Conservation (phyloP, 2,113 vertebrate species). For the Bufo bufo region DNA sequence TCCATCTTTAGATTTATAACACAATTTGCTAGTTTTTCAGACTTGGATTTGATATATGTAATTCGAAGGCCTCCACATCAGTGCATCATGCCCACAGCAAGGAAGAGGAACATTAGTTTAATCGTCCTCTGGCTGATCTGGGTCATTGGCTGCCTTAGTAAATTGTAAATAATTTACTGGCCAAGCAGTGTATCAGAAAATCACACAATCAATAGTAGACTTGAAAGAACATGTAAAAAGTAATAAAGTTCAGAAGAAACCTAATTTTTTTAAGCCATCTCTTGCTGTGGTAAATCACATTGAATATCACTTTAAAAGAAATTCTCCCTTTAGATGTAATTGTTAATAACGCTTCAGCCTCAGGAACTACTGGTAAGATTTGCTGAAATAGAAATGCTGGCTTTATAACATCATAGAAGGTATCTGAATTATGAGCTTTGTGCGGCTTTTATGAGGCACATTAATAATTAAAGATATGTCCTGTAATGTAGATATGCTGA, state of each 20-base stretch:
- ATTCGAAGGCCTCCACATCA: conserved; percentile 19
- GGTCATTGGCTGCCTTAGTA: conserved; percentile 47
- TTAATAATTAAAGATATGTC: not conserved
- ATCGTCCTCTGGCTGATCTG: conserved; percentile 53
- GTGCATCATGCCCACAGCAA: conserved; percentile 34
- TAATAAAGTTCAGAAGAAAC: not conserved
- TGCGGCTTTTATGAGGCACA: not conserved
- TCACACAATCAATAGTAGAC: conserved; percentile 47
- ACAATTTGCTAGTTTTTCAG: conserved; percentile 10
- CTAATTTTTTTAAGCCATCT: not conserved
- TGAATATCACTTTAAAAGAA: not conserved
- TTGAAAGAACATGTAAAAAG: conserved; percentile 51
- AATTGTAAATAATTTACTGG: conserved; percentile 53
- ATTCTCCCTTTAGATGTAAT: conserved; percentile 25
- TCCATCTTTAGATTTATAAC: not conserved
- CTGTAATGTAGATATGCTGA: not conserved
- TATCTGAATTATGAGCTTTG: not conserved
- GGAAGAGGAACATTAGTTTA: conserved; percentile 32
- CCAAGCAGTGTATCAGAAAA: conserved; percentile 51
- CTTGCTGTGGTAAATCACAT: conserved; percentile 37
- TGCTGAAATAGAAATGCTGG: not conserved
- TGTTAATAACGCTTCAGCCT: not conserved
- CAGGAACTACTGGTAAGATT: not conserved
- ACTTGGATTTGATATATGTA: conserved; percentile 25
- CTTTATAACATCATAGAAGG: not conserved